phyloP scores from a whole-genome alignment of 2,888 invertebrate species.

The Tetanocera ferruginea region DNA sequence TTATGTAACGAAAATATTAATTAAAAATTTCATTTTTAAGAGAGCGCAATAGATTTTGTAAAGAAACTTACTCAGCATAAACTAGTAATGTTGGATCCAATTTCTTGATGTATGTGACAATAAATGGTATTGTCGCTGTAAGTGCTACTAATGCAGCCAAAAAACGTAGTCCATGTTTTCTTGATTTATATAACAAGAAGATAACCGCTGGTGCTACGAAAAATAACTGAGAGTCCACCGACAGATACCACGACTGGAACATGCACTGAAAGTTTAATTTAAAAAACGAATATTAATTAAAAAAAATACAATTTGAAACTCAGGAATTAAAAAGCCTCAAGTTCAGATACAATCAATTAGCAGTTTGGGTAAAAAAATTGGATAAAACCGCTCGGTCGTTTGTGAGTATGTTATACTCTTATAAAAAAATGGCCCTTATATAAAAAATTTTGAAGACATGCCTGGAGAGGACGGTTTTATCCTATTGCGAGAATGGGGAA shows the following conservation, averaged over 20 bases:
- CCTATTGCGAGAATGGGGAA: no score
- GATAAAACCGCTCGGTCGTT: no score
- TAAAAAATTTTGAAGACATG: no score
- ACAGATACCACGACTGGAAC: conserved; percentile 73
- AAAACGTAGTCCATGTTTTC: conserved; percentile 73
- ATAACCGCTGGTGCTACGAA: conserved; percentile 78
- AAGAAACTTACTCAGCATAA: conserved; percentile 76
- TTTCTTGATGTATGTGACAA: conserved; percentile 73
- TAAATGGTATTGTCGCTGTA: conserved; percentile 73
- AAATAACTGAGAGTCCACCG: conserved; percentile 77
- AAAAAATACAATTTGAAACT: neutral
- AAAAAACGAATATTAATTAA: neutral
- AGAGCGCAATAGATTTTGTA: no score
- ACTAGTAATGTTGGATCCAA: conserved; percentile 79
- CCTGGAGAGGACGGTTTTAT: no score
- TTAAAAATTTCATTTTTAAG: no score
- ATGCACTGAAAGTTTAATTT: conserved; percentile 68
- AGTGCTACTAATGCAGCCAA: conserved; percentile 71
- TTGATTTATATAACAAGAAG: conserved; percentile 78
- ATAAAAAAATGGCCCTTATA: no score
- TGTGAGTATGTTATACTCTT: no score
- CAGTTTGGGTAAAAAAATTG: no score
- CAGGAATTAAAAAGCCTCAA: no score
- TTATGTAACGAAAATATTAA: neutral
- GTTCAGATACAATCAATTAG: no score